A percentile compares a stretch with the other conserved stretches of the same genome.
phyloP scores from a whole-genome alignment of 2,113 vertebrate species.

The Pica pica region DNA sequence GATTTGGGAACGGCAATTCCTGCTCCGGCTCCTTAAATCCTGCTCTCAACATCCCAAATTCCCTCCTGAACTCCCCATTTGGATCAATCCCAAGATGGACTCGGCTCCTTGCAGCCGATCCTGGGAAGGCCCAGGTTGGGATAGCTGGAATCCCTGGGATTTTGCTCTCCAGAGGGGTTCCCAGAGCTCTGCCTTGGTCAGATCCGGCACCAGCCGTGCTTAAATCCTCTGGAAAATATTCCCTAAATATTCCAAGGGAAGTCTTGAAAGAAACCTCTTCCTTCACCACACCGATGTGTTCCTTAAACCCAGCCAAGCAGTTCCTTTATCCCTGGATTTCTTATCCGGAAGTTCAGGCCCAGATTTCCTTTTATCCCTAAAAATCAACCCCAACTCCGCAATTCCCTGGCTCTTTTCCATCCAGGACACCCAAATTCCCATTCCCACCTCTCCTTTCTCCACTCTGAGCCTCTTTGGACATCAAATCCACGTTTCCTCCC shows the following conservation, averaged over 20 bases:
- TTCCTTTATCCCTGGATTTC: neutral
- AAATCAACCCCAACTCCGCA: neutral
- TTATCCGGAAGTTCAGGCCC: accelerated
- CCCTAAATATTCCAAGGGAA: neutral
- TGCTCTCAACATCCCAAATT: neutral
- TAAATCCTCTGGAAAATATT: neutral
- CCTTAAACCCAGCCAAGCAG: neutral
- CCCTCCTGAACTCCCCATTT: neutral
- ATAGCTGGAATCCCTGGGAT: no score
- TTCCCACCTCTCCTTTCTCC: neutral
- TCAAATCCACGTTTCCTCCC: accelerated
- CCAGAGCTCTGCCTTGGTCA: neutral
- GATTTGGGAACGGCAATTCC: neutral
- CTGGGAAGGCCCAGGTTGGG: neutral
- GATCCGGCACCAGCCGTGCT: neutral
- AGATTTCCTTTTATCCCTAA: neutral
- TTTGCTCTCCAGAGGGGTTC: neutral
- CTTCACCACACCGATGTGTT: neutral
- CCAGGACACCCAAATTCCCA: neutral
- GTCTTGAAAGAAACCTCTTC: neutral
- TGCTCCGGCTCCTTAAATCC: accelerated
- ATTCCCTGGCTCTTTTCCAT: neutral
- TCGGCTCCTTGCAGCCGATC: neutral
- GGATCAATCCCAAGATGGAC: accelerated
- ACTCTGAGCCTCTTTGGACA: no score